These are phyloP conservation scores for Agonopterix heracliana DNA, from an alignment of 2,888 invertebrate species.

Conservation along the genomic window DNA sequence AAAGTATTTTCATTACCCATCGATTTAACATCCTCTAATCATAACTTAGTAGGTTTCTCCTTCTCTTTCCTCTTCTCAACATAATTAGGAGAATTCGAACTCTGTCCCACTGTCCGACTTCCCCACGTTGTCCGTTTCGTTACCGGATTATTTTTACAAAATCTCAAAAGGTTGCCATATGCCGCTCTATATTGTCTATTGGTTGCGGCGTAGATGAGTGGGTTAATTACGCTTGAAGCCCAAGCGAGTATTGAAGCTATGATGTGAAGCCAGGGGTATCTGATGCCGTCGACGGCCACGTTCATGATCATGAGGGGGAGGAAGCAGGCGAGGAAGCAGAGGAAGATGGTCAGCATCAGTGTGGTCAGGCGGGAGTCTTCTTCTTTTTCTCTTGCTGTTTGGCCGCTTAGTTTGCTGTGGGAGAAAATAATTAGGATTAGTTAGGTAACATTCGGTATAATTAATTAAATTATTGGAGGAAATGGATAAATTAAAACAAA, in stretches of 20 bases:
- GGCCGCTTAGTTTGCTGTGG: constrained; percentile 66
- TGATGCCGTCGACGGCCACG: constrained; percentile 86
- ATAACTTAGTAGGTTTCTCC: constrained; percentile 63
- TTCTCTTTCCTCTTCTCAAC: constrained; percentile 53
- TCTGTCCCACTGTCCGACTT: constrained; percentile 63
- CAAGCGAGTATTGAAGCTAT: constrained; percentile 91
- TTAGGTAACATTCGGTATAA: neutral
- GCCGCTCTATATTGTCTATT: constrained; percentile 87
- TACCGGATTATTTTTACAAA: constrained; percentile 56
- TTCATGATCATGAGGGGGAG: constrained; percentile 92
- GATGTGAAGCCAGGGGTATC: constrained; percentile 84
- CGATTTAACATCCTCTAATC: constrained; percentile 15
- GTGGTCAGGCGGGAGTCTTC: constrained; percentile 89
- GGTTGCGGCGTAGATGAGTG: constrained; percentile 92
- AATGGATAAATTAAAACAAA: constrained; percentile 24
- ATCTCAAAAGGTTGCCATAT: constrained; percentile 72
- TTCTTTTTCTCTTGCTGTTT: constrained; percentile 67
- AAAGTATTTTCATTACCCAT: too few species aligned
- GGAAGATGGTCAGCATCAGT: constrained; percentile 91
- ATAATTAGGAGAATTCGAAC: constrained; percentile 65
- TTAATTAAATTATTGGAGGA: too few species aligned
- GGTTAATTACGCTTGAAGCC: constrained; percentile 93
- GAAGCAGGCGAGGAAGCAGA: constrained; percentile 90
- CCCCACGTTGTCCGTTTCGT: constrained; percentile 60
- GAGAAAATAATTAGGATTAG: constrained; percentile 5